Conservation (phyloP, 2,797 vertebrate genomes). For the Sebastes itinus region DNA sequence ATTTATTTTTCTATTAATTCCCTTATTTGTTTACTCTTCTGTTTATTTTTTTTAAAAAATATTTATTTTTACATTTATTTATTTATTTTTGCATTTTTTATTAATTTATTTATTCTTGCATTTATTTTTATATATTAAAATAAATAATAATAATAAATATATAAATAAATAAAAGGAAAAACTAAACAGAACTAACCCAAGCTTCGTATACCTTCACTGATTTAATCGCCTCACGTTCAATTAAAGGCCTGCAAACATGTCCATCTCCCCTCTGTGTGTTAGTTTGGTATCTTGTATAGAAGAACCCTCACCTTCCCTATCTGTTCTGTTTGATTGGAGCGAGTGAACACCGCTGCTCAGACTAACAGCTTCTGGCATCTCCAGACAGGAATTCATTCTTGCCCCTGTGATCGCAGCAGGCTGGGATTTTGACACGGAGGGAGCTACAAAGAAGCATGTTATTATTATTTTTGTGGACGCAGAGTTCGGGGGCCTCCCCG, state of each 20-base stretch:
- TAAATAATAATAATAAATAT: too few species aligned
- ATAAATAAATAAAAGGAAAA: too few species aligned
- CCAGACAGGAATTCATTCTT: conserved; percentile 73
- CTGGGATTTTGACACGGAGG: conserved; percentile 69
- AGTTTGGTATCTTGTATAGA: conserved; percentile 32
- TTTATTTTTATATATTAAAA: too few species aligned
- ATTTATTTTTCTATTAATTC: too few species aligned
- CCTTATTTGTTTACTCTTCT: too few species aligned
- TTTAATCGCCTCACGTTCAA: conserved; percentile 39
- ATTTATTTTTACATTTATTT: too few species aligned
- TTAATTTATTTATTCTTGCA: too few species aligned
- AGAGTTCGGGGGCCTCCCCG: conserved; percentile 40
- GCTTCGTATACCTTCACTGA: conserved; percentile 42
- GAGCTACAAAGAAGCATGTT: conserved; percentile 68
- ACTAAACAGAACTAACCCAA: not conserved
- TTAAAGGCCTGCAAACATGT: conserved; percentile 37
- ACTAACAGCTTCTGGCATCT: conserved; percentile 78
- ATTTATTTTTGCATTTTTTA: too few species aligned
- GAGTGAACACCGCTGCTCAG: conserved; percentile 51
- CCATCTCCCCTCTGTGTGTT: conserved; percentile 5
- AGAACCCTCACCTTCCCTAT: conserved; percentile 39
- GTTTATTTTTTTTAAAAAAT: too few species aligned
- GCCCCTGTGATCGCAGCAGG: conserved; percentile 71
- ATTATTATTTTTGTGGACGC: conserved; percentile 69
- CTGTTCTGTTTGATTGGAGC: conserved; percentile 20